Evolutionary conservation across 2,113 vertebrate genomes (phyloP), one percentile per base, ranked within the genome.

Genomic region (Trematocara variabile): DNA sequence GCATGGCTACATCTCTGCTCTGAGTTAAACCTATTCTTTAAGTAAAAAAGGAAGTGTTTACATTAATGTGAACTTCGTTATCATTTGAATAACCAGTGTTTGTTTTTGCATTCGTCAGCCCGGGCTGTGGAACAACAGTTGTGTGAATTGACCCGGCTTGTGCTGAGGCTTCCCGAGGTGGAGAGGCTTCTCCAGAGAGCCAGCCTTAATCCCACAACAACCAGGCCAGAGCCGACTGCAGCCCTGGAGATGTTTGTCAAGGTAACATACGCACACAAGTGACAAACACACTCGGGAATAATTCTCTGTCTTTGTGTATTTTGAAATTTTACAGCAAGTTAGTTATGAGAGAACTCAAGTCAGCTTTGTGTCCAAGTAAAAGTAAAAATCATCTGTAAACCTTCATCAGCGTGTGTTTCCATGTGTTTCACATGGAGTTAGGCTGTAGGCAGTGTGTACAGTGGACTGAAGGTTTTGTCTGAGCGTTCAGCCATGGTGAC

Each of bases 91-190:
- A 6, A 2, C 5, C 3, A 3, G 8, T 56, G 79, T 79, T 30
- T 86, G 37, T 46, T 77, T 70, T 14, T 86, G 25, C 30, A 1
- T 46, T 53, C 93, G 16, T 68, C 93, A 99, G 98, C 93, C 44
- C 97, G 95, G 63, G 94, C 93, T 39, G 94, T 97, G 70, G 93
- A 96, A 91, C 96, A 98, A 55, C 98, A 99, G 93, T 93, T 99
- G 93, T 87, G 90, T 65, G 98, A 98, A 93, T 92, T 99, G 94
- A 99, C 98, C 88, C 97, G 98, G 77, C 93, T 99, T 87, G 94
- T 99, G 63, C 96, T 97, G 89, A 96, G 96, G 88, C 97, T 99
- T 78, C 95, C 98, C 37, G 98, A 99, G 96, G 96, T 98, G 89
- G 97, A 97, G 86, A 84, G 84, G 83, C 91, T 99, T 84, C 91